phyloP scores from a whole-genome alignment of 2,888 invertebrate genomes.

The Idaea aversata region DNA sequence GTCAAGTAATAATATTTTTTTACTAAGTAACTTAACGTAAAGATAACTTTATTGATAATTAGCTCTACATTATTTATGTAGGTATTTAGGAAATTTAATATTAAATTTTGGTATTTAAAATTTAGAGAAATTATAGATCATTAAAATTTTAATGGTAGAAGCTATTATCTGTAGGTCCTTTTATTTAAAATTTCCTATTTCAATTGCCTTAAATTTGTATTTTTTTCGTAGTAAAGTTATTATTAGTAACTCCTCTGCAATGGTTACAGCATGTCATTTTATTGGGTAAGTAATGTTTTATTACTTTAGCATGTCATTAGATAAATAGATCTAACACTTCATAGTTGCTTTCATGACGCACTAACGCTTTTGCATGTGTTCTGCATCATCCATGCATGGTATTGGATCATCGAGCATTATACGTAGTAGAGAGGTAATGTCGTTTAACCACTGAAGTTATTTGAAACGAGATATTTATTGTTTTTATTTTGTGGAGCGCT shows the following conservation, averaged over 20 bases:
- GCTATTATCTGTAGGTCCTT: too few species aligned
- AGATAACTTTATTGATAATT: too few species aligned
- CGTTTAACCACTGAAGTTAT: background rate
- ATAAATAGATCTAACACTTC: slow-evolving; percentile 19
- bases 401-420: background rate
- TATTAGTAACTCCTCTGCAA: background rate
- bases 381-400: background rate
- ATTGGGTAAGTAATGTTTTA: background rate
- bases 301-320: slow-evolving; percentile 16
- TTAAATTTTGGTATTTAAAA: too few species aligned
- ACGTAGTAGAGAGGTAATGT: background rate
- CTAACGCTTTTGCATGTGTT: background rate
- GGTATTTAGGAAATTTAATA: too few species aligned
- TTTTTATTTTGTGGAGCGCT: too few species aligned
- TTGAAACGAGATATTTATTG: too few species aligned
- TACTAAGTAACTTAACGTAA: too few species aligned
- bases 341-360: background rate
- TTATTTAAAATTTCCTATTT: background rate
- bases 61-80: too few species aligned
- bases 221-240: background rate
- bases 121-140: too few species aligned
- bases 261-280: slow-evolving; percentile 11
- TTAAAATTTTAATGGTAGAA: too few species aligned
- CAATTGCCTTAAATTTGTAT: background rate
- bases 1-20: too few species aligned